Conservation (phyloP, 1,140 invertebrate genomes). For the Mycetomoellerius zeteki region DNA sequence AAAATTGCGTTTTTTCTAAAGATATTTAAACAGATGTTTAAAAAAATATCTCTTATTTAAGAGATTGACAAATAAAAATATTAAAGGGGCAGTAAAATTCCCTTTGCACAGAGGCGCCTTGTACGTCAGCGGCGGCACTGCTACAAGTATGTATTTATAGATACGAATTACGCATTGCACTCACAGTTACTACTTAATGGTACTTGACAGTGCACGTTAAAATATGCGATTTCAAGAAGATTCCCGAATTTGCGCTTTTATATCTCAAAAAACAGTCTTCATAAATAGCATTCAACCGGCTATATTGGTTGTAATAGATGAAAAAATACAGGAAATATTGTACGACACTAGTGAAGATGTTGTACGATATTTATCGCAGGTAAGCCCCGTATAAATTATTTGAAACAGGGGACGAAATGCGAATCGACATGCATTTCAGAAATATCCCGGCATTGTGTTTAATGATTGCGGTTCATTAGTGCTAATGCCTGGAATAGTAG, state of each 20-base stretch:
- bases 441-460: slow-evolving; percentile 63
- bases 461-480: slow-evolving; percentile 88
- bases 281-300: slow-evolving; percentile 66
- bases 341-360: slow-evolving; percentile 50
- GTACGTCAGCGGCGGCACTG: too few species aligned
- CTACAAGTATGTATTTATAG: slow-evolving; percentile 23
- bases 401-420: neutral
- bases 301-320: slow-evolving; percentile 69
- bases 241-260: neutral
- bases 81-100: too few species aligned
- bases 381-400: slow-evolving; percentile 16
- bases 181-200: neutral
- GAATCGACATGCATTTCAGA: slow-evolving; percentile 54
- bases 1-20: too few species aligned
- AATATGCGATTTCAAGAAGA: neutral
- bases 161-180: neutral
- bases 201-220: too few species aligned
- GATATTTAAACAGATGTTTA: too few species aligned
- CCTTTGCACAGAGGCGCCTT: too few species aligned
- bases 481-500: slow-evolving; percentile 94
- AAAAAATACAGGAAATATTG: slow-evolving; percentile 69
- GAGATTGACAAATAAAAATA: too few species aligned
- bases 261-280: slow-evolving; percentile 66
- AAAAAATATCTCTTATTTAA: too few species aligned
- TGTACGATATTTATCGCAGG: slow-evolving; percentile 49